phyloP scores from a whole-genome alignment of 2,113 vertebrate genomes.

The Hippopotamus amphibius region DNA sequence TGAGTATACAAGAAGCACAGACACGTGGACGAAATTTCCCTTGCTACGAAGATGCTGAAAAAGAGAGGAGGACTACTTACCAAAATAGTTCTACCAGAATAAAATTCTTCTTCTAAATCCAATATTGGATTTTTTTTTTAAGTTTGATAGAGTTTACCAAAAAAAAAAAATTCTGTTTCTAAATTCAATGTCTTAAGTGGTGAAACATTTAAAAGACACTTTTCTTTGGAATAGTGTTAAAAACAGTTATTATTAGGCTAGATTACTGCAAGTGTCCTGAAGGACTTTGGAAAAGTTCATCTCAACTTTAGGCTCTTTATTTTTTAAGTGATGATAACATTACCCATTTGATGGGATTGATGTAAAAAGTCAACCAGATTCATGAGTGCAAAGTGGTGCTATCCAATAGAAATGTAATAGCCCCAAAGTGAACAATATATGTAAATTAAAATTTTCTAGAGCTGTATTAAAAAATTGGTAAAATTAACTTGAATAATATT shows the following conservation, averaged over 20 bases:
- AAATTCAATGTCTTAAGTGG: not conserved
- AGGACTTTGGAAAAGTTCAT: not conserved
- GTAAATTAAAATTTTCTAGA: not conserved
- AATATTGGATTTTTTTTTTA: not conserved
- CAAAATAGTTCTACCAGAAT: not conserved
- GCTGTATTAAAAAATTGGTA: not conserved
- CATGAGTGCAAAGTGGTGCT: not conserved
- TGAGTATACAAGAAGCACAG: not conserved
- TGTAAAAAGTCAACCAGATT: not conserved
- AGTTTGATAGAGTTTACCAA: not conserved
- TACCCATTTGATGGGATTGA: not conserved
- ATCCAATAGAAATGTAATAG: not conserved
- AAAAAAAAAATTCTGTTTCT: not conserved
- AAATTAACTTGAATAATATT: not conserved
- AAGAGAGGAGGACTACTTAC: not conserved
- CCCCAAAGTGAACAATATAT: not conserved
- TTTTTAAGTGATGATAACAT: not conserved
- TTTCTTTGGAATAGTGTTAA: not conserved
- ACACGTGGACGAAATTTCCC: not conserved
- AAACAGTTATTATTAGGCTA: not conserved
- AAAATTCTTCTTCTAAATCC: not conserved
- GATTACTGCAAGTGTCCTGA: not conserved
- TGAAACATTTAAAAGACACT: not conserved
- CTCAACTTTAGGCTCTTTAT: not conserved
- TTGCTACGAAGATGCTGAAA: not conserved